Evolutionary conservation across 2,888 invertebrate genomes (phyloP), one percentile per base, ranked within the genome.

Genomic region (Micoletzkya japonica): DNA sequence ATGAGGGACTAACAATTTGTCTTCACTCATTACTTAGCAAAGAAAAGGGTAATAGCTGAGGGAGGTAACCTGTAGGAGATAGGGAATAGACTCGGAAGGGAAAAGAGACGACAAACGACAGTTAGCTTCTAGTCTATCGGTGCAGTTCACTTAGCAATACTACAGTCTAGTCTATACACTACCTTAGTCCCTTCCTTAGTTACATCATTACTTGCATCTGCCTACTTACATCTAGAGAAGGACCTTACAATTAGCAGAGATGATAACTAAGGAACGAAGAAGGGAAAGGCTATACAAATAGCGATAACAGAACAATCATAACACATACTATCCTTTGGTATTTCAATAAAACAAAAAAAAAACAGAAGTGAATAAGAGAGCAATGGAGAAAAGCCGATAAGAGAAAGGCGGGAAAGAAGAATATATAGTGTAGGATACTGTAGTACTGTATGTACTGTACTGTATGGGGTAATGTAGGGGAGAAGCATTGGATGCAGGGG

Each of bases 41-140:
- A 34, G 4, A 34, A 50, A n/a, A 50, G 34, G 20, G 63, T 63
- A 63, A 63, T 63, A 63, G 63, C 63, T 63, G 63, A 63, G 63
- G 2, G 60, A n/a, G 44, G 44, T 30, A 63, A 63, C 63, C 63
- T 50, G 63, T 63, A 63, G 63, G 50, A 17, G 20, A 63, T 49
- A 24, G 26, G 63, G 63, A 63, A 63, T 50, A 63, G 50, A 63
- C 63, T 50, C 63, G 50, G 50, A 34, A 50, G 34, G 14, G 34
- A 44, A 32, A 32, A 34, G 20, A 44, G 20, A 44, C 44, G 44
- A 20, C 10, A 10, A 44, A 44, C 20, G 10, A 20, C 10, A 10
- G 20, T 44, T 44, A 20, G 20, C 10, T 14, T 20, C 10, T 10
- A 44, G 44, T 14, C 20, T 44, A 44, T 44, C 10, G 44, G 44